Conservation (phyloP, 2,888 invertebrate species). For the Malachius bipustulatus region DNA sequence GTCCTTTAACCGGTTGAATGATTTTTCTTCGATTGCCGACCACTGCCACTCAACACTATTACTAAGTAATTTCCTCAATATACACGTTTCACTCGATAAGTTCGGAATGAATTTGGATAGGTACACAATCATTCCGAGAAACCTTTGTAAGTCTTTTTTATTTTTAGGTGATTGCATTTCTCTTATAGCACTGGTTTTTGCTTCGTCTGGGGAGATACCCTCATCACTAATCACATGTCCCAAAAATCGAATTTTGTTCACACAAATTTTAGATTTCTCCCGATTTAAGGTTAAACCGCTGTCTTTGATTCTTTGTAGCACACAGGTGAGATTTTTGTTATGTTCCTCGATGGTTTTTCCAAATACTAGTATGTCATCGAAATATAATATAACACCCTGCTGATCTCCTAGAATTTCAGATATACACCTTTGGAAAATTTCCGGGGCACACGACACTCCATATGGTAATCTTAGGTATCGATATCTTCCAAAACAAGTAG, state of each 20-base stretch:
- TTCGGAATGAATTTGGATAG: conserved; percentile 4
- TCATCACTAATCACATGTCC: not conserved
- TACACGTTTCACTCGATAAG: conserved; percentile 8
- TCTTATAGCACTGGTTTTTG: not conserved
- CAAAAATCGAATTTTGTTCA: not conserved
- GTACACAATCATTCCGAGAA: not conserved
- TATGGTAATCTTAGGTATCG: too few species aligned
- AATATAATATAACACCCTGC: too few species aligned
- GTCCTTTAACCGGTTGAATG: conserved; percentile 6
- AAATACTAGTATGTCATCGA: too few species aligned
- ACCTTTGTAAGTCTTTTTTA: not conserved
- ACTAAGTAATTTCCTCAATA: conserved; percentile 11
- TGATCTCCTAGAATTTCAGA: too few species aligned
- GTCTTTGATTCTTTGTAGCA: not conserved
- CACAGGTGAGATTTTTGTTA: too few species aligned
- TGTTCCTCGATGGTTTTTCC: too few species aligned
- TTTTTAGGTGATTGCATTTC: not conserved
- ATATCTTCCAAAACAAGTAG: too few species aligned
- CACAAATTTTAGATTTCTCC: not conserved
- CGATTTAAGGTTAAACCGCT: not conserved
- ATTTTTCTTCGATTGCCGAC: conserved; percentile 6
- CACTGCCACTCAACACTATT: conserved; percentile 14
- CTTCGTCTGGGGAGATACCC: not conserved
- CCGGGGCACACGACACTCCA: too few species aligned
- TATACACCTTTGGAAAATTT: too few species aligned